Evolutionary conservation across 1,140 invertebrate species (phyloP).

Genomic region (Drosophila ironensis): DNA sequence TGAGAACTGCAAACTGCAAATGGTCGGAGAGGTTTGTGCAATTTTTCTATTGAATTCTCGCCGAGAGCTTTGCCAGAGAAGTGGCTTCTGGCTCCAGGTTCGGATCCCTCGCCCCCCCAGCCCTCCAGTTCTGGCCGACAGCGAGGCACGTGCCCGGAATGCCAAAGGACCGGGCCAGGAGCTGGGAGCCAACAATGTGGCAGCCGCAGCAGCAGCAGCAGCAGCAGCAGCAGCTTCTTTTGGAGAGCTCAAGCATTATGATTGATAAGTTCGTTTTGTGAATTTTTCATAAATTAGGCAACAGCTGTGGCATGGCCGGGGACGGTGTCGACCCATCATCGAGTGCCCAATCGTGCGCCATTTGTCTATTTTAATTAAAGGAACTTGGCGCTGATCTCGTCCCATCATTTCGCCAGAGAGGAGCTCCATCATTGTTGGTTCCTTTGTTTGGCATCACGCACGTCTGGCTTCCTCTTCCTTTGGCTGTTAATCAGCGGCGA

Average conservation of each 20-base stretch:
- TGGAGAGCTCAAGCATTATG: conserved; percentile 59
- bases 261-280: conserved; percentile 79
- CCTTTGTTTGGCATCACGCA: conserved; percentile 58
- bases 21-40: conserved; percentile 52
- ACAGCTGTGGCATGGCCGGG: conserved; percentile 38
- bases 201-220: no score
- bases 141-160: conserved; percentile 66
- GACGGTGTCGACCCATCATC: conserved; percentile 33
- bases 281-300: conserved; percentile 79
- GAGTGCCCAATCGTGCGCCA: conserved; percentile 76
- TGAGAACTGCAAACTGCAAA: conserved; percentile 68
- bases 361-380: conserved; percentile 80
- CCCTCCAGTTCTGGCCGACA: conserved; percentile 32
- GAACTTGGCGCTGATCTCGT: conserved; percentile 38
- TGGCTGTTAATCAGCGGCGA: conserved; percentile 59
- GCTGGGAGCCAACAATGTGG: conserved; percentile 47
- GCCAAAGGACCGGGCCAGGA: conserved; percentile 27
- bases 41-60: conserved; percentile 75
- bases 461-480: conserved; percentile 34
- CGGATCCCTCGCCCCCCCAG: background rate
- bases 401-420: background rate
- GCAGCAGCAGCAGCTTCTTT: conserved; percentile 25
- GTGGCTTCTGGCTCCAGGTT: conserved; percentile 5
- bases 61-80: conserved; percentile 27
- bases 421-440: conserved; percentile 16